Base-by-base conservation (phyloP, 2,113 vertebrate genomes). In the Andinoacara biseriatus region DNA sequence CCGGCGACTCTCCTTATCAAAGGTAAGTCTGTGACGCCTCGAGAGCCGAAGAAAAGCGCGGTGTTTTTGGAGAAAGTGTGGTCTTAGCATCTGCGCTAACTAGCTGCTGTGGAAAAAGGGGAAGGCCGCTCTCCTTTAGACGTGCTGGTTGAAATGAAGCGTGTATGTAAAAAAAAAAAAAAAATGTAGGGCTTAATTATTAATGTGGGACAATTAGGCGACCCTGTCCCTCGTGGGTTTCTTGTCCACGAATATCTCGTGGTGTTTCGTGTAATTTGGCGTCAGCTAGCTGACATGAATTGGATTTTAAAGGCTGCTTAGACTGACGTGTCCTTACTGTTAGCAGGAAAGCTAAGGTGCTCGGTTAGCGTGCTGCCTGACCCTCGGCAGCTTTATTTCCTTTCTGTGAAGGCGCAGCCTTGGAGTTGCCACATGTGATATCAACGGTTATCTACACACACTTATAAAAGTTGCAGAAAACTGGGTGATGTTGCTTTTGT, bases 241-340 rank as follows among this genome's bases (percentile, higher is more conserved):
- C 1, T 46, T 7, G 1, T 29, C 0, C 40, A 6, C 22, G 5
- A 14, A 9, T 24, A 10, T 2, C 13, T 35, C 1, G 5, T 3
- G 2, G 26, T 31, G 3, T 43, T 11, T 9, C 0, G 0, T 22
- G 9, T 26, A 2, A 3, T n/a, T 15, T 18, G 17, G 3, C 10
- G 26, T 33, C 18, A 4, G 35, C 24, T 22, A 17, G 1, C 18
- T 52, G 8, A 9, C 33, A 11, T 52, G 0, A 24, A 13, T 22
- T 1, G 40, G 15, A 1, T 76, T 35, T 14, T 2, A 62, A 17
- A 26, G 10, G 29, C 58, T 10, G 74, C 46, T 92, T 81, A 92
- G 15, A 93, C 91, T 95, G 94, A 95, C 94, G 94, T 95, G 94
- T 94, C 93, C 94, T 93, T 93, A 83, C 38, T 65, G 56, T 49